These are phyloP conservation scores for Oryzias woworae DNA, from an alignment of 2,113 vertebrate genomes.

Conservation along the genomic window DNA sequence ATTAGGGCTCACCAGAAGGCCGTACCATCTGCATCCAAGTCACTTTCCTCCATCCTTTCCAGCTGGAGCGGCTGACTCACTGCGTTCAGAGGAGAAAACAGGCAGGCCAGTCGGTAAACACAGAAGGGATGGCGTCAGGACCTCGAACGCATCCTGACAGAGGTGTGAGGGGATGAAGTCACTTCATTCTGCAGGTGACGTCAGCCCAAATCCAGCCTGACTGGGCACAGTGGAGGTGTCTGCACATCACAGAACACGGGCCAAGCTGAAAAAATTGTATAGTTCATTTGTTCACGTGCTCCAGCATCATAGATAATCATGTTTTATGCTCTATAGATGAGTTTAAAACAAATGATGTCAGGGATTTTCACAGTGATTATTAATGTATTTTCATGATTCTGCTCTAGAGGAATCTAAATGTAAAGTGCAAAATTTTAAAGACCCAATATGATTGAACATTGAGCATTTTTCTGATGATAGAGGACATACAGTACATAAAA, in stretches of 20 bases:
- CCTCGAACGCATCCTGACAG: slow-evolving; percentile 44
- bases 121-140: slow-evolving; percentile 34
- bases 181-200: slow-evolving; percentile 45
- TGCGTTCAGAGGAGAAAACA: slow-evolving; percentile 30
- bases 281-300: not conserved
- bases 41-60: not conserved
- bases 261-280: slow-evolving; percentile 8
- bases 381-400: too few relatives aligned
- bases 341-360: too few relatives aligned
- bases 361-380: too few relatives aligned
- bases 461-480: too few relatives aligned
- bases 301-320: too few relatives aligned
- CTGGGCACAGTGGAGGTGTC: slow-evolving; percentile 4
- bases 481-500: too few relatives aligned
- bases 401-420: too few relatives aligned
- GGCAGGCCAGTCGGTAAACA: slow-evolving; percentile 33
- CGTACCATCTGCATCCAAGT: slow-evolving; percentile 3
- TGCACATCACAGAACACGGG: slow-evolving; percentile 4
- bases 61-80: slow-evolving; percentile 53
- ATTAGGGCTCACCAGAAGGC: not conserved
- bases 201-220: slow-evolving; percentile 26
- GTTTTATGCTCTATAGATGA: too few relatives aligned
- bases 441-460: too few relatives aligned
- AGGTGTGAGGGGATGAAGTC: slow-evolving; percentile 39
- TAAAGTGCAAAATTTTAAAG: too few relatives aligned